Evolutionary conservation across 2,888 invertebrate species (phyloP).

Genomic region (Campoplex nolae): DNA sequence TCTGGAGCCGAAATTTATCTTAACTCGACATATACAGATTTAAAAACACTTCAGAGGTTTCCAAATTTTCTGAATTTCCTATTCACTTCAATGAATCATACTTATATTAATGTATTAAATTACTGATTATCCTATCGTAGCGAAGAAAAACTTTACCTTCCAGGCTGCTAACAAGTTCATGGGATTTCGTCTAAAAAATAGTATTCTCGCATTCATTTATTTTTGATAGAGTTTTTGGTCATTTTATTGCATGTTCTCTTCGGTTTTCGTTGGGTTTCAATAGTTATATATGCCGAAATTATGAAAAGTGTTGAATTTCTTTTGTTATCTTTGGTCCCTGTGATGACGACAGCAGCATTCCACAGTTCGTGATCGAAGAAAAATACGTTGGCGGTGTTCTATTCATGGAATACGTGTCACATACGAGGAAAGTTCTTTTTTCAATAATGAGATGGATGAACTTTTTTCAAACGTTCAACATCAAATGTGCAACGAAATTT

Average conservation of each 20-base stretch:
- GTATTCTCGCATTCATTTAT: not conserved
- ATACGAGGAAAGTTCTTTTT: not conserved
- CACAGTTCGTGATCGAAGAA: not conserved
- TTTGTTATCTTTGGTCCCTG: constrained; percentile 7
- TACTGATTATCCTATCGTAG: not conserved
- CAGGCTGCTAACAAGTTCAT: not conserved
- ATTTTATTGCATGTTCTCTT: not conserved
- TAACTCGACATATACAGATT: not conserved
- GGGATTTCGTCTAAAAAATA: not conserved
- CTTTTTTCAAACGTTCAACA: not conserved
- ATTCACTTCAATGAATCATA: not conserved
- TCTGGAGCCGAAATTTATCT: not conserved
- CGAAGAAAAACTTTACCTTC: not conserved
- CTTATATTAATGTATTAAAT: not conserved
- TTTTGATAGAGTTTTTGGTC: not conserved
- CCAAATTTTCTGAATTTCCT: no score
- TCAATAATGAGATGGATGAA: not conserved
- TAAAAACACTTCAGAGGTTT: not conserved
- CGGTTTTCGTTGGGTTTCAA: not conserved
- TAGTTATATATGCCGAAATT: not conserved
- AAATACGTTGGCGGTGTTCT: not conserved
- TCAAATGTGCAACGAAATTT: not conserved
- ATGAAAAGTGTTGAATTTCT: constrained; percentile 5
- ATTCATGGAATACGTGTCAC: not conserved
- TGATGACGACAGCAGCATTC: constrained; percentile 9